A percentile compares a stretch with the other conserved stretches of the same genome.
Evolutionary conservation across 1,140 invertebrate genomes (phyloP).

Genomic region (Pollicipes pollicipes): DNA sequence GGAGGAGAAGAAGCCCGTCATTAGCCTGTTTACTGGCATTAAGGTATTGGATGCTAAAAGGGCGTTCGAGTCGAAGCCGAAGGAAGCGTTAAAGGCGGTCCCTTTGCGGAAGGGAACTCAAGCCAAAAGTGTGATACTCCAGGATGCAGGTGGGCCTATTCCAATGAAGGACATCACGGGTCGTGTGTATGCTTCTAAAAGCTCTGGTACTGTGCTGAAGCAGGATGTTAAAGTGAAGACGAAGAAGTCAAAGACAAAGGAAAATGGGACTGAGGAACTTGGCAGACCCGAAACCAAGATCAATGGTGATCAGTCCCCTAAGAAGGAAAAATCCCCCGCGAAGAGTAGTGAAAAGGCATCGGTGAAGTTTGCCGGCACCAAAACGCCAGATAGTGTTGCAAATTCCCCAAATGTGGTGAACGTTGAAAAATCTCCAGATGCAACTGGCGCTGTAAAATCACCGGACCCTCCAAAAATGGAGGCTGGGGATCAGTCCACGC

Average conservation of each 20-base stretch:
- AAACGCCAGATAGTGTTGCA: neutral
- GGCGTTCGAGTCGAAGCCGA: conserved; percentile 20
- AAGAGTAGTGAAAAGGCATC: conserved; percentile 6
- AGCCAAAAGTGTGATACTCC: conserved; percentile 10
- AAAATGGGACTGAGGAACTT: neutral
- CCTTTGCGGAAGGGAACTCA: conserved; percentile 10
- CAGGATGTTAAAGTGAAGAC: neutral
- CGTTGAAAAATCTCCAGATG: too few relatives aligned
- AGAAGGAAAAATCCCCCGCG: conserved; percentile 9
- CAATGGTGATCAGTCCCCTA: conserved; percentile 7
- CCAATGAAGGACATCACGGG: neutral
- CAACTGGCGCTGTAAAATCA: too few relatives aligned
- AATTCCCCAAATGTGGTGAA: neutral
- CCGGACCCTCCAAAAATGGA: too few relatives aligned
- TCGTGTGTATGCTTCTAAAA: neutral
- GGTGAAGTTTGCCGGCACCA: too few relatives aligned
- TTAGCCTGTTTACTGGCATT: neutral
- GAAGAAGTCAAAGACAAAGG: neutral
- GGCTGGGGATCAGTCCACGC: too few relatives aligned
- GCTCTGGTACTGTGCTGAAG: neutral
- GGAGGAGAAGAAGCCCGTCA: conserved; percentile 6
- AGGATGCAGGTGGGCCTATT: conserved; percentile 3
- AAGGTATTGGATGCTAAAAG: conserved; percentile 23
- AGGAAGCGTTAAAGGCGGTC: conserved; percentile 14
- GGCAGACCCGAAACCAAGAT: neutral